Base-by-base conservation (phyloP, 2,797 vertebrate genomes). In the Glossophaga mutica region DNA sequence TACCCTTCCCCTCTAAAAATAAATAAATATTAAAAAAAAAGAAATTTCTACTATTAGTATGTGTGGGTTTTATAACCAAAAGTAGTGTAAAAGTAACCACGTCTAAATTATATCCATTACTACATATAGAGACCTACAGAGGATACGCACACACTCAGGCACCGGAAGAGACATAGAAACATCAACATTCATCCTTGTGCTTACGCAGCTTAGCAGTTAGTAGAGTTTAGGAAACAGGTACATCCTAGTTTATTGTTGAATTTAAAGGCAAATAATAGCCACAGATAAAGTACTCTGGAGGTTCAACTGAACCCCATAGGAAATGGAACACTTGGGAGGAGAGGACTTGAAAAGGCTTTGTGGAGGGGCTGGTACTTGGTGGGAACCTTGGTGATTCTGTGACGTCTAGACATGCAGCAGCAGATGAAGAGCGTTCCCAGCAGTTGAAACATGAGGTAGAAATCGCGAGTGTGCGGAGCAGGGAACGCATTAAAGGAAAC, bases 401-500 rank as follows among this genome's bases (percentile, higher is more conserved):
- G 71, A 70, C 82, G 87, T 50, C 92, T 9, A 70, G 68, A 94
- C 78, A 68, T 62, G 37, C 62, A 34, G n/a, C n/a, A n/a, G n/a
- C n/a, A n/a, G 86, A 65, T 57, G 74, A 94, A 94, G 86, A 82
- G 62, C 57, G 39, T 83, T 67, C 22, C 48, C 14, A 83, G 77
- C 70, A 55, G 78, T 50, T 78, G 73, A 91, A 71, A 79, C 55
- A 85, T 76, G 68, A 65, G 15, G 34, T 1, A 70, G 55, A 67
- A 68, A 92, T 42, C 50, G 52, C 39, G 79, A 34, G 29, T 18
- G 3, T 42, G 86, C 21, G 11, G 50, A 65, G 39, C 48, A 55
- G 9, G 24, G 59, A 71, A 32, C 67, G 79, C 91, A 95, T 95
- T 92, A 89, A 85, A 67, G 91, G 32, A 88, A 39, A 11, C 9